Evolutionary conservation across 2,888 invertebrate genomes (phyloP).

Genomic region (Meloe dianella): DNA sequence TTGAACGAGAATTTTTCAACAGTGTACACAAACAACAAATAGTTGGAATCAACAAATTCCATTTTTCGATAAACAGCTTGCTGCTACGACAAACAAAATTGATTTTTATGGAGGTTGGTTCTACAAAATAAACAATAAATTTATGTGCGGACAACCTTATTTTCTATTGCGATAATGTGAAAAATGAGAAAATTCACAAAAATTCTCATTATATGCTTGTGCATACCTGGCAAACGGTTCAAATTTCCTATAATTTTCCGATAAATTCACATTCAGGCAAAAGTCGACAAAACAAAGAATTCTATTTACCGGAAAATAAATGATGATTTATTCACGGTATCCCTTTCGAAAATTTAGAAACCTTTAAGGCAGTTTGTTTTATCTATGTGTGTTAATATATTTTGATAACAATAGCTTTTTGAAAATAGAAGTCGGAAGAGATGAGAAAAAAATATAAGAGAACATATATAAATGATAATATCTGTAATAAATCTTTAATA

Average conservation of each 20-base stretch:
- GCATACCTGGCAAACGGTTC: too few relatives aligned
- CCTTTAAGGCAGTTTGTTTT: background rate
- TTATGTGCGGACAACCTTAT: background rate
- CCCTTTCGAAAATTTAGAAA: background rate
- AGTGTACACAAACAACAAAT: background rate
- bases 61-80: background rate
- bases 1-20: background rate
- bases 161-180: background rate
- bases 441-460: constrained; percentile 20
- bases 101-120: background rate
- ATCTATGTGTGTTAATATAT: constrained; percentile 9
- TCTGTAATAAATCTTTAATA: constrained; percentile 46
- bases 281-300: background rate
- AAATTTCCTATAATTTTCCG: too few relatives aligned
- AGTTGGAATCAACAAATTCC: background rate
- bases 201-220: too few relatives aligned
- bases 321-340: background rate
- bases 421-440: background rate
- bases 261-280: background rate
- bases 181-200: too few relatives aligned
- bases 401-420: constrained; percentile 6
- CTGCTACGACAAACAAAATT: background rate
- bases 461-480: constrained; percentile 43
- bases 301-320: background rate
- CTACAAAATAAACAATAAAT: background rate